These are phyloP conservation scores for Tretioscincus oriximinensis DNA, from an alignment of 2,113 vertebrate species.

Conservation along the genomic window DNA sequence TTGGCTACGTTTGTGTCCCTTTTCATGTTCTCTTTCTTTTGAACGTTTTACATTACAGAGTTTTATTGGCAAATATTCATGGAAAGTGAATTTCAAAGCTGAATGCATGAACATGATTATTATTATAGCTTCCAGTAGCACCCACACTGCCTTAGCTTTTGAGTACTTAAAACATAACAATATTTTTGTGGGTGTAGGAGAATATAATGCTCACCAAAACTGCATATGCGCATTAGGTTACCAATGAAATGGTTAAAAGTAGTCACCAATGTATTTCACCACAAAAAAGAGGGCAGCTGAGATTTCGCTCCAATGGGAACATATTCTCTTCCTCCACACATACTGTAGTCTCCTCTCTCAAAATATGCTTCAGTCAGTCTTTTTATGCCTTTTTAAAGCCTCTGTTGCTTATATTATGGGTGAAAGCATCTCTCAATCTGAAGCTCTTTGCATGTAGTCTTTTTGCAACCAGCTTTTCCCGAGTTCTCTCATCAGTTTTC, in stretches of 20 bases:
- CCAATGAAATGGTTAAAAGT: not conserved
- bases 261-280: not conserved
- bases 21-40: slow-evolving; percentile 32
- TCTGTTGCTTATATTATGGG: no score
- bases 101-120: not conserved
- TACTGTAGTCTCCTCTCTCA: no score
- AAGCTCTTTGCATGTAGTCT: no score
- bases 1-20: slow-evolving; percentile 18
- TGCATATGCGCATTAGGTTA: not conserved
- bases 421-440: no score
- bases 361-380: no score
- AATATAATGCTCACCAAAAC: slow-evolving; percentile 11
- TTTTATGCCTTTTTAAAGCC: no score
- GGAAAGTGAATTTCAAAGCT: slow-evolving; percentile 42
- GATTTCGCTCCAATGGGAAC: not conserved
- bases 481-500: no score
- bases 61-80: slow-evolving; percentile 35
- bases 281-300: not conserved
- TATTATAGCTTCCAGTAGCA: slow-evolving; percentile 18
- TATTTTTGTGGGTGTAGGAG: slow-evolving; percentile 10
- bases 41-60: slow-evolving; percentile 34
- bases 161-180: slow-evolving; percentile 14
- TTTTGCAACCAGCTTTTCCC: no score
- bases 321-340: not conserved
- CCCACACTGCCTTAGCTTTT: not conserved